phyloP scores from a whole-genome alignment of 1,140 invertebrate genomes.

The Spodoptera litura region DNA sequence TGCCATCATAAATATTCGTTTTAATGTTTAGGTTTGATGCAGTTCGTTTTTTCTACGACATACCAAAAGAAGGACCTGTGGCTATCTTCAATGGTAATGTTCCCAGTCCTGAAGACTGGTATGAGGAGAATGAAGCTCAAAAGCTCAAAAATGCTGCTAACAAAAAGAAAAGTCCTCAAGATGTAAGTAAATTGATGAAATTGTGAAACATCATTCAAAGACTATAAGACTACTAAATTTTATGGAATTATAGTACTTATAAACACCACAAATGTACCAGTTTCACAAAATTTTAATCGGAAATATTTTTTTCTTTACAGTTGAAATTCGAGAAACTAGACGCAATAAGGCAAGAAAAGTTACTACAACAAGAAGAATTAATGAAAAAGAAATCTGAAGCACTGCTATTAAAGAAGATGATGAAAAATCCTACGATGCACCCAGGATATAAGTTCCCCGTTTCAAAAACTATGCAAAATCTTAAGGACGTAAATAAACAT shows the following conservation, averaged over 20 bases:
- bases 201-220: no score
- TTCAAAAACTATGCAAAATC: constrained; percentile 61
- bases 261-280: no score
- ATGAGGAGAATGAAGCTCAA: constrained; percentile 62
- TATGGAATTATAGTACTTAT: no score
- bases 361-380: constrained; percentile 60
- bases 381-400: constrained; percentile 66
- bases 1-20: background rate
- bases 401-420: constrained; percentile 65
- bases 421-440: constrained; percentile 75
- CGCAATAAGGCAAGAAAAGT: constrained; percentile 61
- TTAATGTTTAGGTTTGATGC: constrained; percentile 61
- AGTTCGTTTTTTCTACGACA: constrained; percentile 63
- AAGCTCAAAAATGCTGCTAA: constrained; percentile 62
- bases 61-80: constrained; percentile 66
- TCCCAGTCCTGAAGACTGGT: constrained; percentile 66
- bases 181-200: no score
- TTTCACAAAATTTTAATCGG: no score
- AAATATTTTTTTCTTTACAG: no score
- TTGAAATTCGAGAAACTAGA: constrained; percentile 61
- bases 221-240: no score
- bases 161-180: constrained; percentile 65
- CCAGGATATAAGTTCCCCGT: constrained; percentile 69
- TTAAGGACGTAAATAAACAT: constrained; percentile 57
- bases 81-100: constrained; percentile 66